phyloP scores from a whole-genome alignment of 2,888 invertebrate species.

The Amphipyra berbera region DNA sequence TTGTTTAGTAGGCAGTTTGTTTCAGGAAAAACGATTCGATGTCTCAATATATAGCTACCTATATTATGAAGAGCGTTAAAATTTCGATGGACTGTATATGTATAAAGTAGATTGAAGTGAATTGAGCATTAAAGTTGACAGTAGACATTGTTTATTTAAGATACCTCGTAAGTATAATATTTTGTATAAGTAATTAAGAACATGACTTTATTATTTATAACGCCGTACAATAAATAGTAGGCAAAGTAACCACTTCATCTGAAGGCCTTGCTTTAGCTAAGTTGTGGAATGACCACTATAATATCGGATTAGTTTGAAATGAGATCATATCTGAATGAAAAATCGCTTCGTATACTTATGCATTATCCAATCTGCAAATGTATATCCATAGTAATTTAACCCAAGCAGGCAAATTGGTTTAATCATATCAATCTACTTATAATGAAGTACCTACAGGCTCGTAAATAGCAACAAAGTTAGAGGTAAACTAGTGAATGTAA shows the following conservation, averaged over 20 bases:
- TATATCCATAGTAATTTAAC: conserved; percentile 39
- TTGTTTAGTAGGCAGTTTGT: too few relatives aligned
- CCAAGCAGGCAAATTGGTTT: conserved; percentile 44
- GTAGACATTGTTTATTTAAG: too few relatives aligned
- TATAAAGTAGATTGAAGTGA: too few relatives aligned
- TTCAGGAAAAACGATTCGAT: too few relatives aligned
- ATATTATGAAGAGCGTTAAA: too few relatives aligned
- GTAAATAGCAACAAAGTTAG: conserved; percentile 20
- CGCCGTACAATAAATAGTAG: conserved; percentile 18
- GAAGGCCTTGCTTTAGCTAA: conserved; percentile 14
- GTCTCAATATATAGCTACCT: too few relatives aligned
- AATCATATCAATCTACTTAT: conserved; percentile 46
- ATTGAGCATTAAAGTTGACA: too few relatives aligned
- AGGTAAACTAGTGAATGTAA: conserved; percentile 45
- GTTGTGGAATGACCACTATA: conserved; percentile 15
- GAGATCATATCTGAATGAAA: conserved; percentile 54
- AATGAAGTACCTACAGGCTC: conserved; percentile 33
- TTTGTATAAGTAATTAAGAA: background rate
- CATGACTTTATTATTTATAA: conserved; percentile 11
- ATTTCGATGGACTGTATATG: too few relatives aligned
- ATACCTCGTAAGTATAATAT: too few relatives aligned
- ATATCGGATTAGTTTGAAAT: conserved; percentile 44
- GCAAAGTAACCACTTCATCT: conserved; percentile 2
- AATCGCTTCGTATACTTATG: conserved; percentile 40
- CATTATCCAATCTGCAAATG: conserved; percentile 47